Evolutionary conservation across 2,888 invertebrate genomes (phyloP).

Genomic region (Willowsia nigromaculata): DNA sequence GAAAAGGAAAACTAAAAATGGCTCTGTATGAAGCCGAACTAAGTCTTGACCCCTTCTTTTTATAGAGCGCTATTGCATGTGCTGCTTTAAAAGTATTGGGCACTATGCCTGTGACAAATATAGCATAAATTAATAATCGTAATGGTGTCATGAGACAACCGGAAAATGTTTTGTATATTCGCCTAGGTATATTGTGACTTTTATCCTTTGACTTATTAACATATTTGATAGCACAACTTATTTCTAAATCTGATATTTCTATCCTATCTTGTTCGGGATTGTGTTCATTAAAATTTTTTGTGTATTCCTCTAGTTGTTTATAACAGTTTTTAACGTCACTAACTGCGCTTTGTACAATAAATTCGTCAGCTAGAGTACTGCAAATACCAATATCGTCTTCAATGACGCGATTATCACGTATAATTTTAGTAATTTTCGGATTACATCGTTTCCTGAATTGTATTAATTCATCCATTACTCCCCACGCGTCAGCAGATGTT

Average conservation of each 20-base stretch:
- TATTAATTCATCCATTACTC: background rate
- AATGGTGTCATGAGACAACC: background rate
- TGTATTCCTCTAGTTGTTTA: background rate
- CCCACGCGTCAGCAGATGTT: background rate
- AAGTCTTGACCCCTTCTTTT: background rate
- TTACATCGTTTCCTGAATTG: background rate
- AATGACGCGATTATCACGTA: background rate
- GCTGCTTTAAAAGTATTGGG: background rate
- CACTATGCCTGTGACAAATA: background rate
- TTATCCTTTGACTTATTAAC: background rate
- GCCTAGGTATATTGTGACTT: background rate
- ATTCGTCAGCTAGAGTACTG: background rate
- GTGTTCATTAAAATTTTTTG: background rate
- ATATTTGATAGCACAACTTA: background rate
- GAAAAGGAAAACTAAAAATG: slow-evolving; percentile 12
- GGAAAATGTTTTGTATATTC: background rate
- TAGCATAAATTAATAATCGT: background rate
- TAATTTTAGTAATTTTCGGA: background rate
- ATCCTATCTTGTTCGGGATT: too few relatives aligned
- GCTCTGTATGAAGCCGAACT: slow-evolving; percentile 1
- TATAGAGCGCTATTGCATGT: background rate
- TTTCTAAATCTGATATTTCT: background rate
- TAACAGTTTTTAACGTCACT: background rate
- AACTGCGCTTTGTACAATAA: background rate
- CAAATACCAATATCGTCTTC: background rate